Evolutionary conservation across 2,797 vertebrate genomes (phyloP).

Genomic region (Fistularia tabacaria): DNA sequence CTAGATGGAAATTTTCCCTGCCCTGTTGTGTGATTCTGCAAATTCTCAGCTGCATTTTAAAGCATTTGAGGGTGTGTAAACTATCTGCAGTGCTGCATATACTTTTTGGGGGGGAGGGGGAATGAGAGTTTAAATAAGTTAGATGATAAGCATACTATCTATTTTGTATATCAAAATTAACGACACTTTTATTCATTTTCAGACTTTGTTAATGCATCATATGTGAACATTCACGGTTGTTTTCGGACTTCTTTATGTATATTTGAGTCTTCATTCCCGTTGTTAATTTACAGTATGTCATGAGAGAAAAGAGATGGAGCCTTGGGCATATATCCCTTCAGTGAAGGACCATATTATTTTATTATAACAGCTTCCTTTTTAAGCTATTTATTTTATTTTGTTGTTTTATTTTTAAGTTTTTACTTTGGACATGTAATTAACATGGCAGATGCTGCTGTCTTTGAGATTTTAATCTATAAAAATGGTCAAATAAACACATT

Average conservation of each 20-base stretch:
- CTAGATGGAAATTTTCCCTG: constrained; percentile 25
- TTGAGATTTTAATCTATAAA: constrained; percentile 59
- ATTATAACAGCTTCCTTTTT: constrained; percentile 80
- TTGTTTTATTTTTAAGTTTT: constrained; percentile 69
- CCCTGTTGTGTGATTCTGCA: constrained; percentile 12
- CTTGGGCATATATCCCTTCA: constrained; percentile 82
- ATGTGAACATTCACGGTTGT: constrained; percentile 45
- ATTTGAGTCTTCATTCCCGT: constrained; percentile 73
- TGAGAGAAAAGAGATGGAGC: constrained; percentile 61
- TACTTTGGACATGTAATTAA: constrained; percentile 62
- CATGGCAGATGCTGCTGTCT: constrained; percentile 74
- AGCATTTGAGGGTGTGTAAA: constrained; percentile 20
- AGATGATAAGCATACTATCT: constrained; percentile 39
- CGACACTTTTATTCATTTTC: constrained; percentile 44
- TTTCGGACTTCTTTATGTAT: constrained; percentile 57
- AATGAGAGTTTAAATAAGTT: constrained; percentile 21
- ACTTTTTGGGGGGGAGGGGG: constrained; percentile 12
- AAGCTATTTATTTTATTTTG: constrained; percentile 82
- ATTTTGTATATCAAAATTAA: constrained; percentile 41
- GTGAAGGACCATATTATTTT: constrained; percentile 82
- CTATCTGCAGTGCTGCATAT: constrained; percentile 25
- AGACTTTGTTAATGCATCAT: constrained; percentile 43
- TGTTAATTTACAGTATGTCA: constrained; percentile 73
- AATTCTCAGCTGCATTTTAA: constrained; percentile 14
- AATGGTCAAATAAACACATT: constrained; percentile 70